A percentile compares a stretch with the other conserved stretches of the same genome.
These are phyloP conservation scores for Belonocnema kinseyi DNA, from an alignment of 1,140 invertebrate species.

Conservation along the genomic window DNA sequence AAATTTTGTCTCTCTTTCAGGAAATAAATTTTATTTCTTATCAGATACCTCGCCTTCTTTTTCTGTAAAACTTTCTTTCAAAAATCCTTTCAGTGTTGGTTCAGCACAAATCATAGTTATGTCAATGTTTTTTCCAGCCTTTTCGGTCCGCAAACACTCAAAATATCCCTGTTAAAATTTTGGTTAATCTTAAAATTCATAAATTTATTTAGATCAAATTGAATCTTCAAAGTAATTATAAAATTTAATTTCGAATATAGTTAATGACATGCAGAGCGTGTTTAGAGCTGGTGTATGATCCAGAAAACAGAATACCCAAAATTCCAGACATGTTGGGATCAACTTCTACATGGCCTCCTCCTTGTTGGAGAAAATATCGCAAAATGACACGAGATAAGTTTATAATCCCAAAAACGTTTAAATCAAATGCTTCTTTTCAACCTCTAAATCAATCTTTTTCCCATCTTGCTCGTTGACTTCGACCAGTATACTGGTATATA, in stretches of 20 bases:
- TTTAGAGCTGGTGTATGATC: conserved; percentile 87
- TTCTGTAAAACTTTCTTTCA: conserved; percentile 83
- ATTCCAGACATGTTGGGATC: conserved; percentile 86
- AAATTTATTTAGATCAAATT: too few species aligned
- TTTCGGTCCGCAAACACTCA: conserved; percentile 80
- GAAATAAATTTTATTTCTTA: too few species aligned
- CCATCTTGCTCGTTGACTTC: conserved; percentile 87
- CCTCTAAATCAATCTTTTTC: conserved; percentile 84
- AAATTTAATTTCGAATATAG: conserved; percentile 19
- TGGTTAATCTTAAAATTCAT: background rate
- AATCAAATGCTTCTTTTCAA: conserved; percentile 88
- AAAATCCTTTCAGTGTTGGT: conserved; percentile 83
- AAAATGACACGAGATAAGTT: conserved; percentile 83
- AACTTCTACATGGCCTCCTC: conserved; percentile 82
- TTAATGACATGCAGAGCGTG: conserved; percentile 85
- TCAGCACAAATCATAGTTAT: conserved; percentile 87
- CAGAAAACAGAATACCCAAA: conserved; percentile 83
- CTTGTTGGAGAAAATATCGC: conserved; percentile 79
- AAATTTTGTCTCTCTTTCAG: background rate
- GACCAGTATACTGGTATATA: conserved; percentile 90
- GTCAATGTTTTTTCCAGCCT: conserved; percentile 77
- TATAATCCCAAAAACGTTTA: conserved; percentile 88
- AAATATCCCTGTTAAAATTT: conserved; percentile 82
- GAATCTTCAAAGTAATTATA: too few species aligned
- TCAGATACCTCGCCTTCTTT: conserved; percentile 77